Evolutionary conservation across 2,113 vertebrate species (phyloP), one percentile per base, ranked within the genome.

Genomic region (Alces alces): DNA sequence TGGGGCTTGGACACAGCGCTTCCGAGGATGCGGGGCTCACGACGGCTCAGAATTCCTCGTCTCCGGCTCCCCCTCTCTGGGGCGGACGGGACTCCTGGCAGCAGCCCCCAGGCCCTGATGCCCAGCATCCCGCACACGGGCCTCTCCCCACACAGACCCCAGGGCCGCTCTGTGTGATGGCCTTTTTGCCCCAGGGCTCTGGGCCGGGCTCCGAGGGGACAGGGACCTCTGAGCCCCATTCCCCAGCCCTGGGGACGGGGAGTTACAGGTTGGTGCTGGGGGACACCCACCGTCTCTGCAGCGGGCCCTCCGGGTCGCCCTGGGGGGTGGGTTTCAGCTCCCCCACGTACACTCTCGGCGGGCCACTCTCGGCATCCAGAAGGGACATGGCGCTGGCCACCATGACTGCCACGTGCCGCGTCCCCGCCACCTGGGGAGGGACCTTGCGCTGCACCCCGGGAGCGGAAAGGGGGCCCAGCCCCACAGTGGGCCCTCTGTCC

Each of bases 341-440:
- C 33, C 45, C 43, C 50, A 96, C 0, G 6, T 28, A 47, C 50
- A 61, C 3, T 2, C n/a, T 19, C 64, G 80, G 25, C 1, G 66
- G 50, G 33, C 6, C 2, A 0, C 2, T 1, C 21, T n/a, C 0
- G 0, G 30, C 0, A 0, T 6, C 89, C 60, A 79, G 64, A 2
- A 83, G 83, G 28, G 43, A 2, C 23, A 33, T 0, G 25, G 61
- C 15, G 0, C 58, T 93, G 80, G 82, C 36, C 0, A 2, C 90
- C 61, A 83, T 50, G 16, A 39, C 95, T 47, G 30, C 0, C 14
- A 66, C 1, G 66, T 57, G 39, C 95, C 95, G 92, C 0, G 6
- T 7, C 52, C 95, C 95, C 0, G 52, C 25, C 80, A 95, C 16
- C 97, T 93, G 86, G 9, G 43, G 84, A 50, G 39, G 88, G 19